Evolutionary conservation across 2,888 invertebrate genomes (phyloP).

Genomic region (Sinotaia quadrata): DNA sequence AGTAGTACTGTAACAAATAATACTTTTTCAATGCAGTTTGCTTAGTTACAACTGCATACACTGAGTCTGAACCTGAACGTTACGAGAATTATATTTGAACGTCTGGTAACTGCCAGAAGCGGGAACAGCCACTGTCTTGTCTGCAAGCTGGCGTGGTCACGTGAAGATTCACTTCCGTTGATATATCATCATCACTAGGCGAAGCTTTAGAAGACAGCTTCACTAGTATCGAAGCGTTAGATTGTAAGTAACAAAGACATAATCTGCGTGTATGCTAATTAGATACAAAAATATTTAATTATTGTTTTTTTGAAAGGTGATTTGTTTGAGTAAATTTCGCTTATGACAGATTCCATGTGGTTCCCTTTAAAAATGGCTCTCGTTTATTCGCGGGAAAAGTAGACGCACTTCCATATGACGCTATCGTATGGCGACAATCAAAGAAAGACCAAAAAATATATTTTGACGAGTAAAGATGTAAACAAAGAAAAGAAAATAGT

Average conservation of each 20-base stretch:
- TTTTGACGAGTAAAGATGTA: too few species aligned
- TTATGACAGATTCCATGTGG: too few species aligned
- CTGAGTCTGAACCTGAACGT: too few species aligned
- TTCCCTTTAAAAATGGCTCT: slow-evolving; percentile 3
- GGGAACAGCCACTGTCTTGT: slow-evolving; percentile 34
- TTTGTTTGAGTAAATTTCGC: too few species aligned
- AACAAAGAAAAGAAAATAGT: too few species aligned
- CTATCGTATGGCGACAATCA: too few species aligned
- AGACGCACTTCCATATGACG: slow-evolving; percentile 18
- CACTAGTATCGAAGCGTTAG: slow-evolving; percentile 17
- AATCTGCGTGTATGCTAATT: not conserved
- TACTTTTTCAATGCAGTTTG: too few species aligned
- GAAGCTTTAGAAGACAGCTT: slow-evolving; percentile 30
- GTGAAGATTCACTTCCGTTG: slow-evolving; percentile 36
- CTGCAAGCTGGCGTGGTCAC: slow-evolving; percentile 38
- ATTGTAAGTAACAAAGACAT: not conserved
- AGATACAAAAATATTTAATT: too few species aligned
- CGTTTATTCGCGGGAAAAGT: slow-evolving; percentile 28
- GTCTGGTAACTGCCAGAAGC: not conserved
- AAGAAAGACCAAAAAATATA: too few species aligned
- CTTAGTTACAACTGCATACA: too few species aligned
- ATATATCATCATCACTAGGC: slow-evolving; percentile 36
- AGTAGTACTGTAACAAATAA: too few species aligned
- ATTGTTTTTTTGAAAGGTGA: too few species aligned
- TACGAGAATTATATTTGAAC: not conserved